Conservation (phyloP, 2,888 invertebrate genomes). For the Saturnia japonica region DNA sequence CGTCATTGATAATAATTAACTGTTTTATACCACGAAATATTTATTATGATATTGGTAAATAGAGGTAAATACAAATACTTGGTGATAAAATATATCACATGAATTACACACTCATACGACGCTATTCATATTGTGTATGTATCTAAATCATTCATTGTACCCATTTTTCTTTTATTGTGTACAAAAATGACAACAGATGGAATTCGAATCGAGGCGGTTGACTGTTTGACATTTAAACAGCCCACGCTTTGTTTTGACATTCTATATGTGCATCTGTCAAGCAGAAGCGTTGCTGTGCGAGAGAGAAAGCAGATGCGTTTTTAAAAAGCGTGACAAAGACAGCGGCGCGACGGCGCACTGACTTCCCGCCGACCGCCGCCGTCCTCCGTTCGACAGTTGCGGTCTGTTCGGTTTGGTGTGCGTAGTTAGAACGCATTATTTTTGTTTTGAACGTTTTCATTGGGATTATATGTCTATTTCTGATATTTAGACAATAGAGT, state of each 20-base stretch:
- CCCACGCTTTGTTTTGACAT: conserved; percentile 80
- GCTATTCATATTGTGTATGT: neutral
- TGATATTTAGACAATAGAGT: conserved; percentile 38
- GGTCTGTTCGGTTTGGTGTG: conserved; percentile 69
- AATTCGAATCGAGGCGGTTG: conserved; percentile 50
- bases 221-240: conserved; percentile 65
- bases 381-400: conserved; percentile 73
- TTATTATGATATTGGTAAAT: neutral
- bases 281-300: conserved; percentile 54
- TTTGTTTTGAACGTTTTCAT: conserved; percentile 47
- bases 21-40: neutral
- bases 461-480: conserved; percentile 32
- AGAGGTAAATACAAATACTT: neutral
- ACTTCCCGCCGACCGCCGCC: conserved; percentile 75
- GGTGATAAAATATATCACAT: neutral
- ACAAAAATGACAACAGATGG: conserved; percentile 50
- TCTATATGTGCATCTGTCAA: conserved; percentile 63
- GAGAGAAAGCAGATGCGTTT: conserved; percentile 45
- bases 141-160: conserved; percentile 28
- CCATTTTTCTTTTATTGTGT: conserved; percentile 35
- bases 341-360: conserved; percentile 71
- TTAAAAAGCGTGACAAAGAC: conserved; percentile 47
- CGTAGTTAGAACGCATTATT: conserved; percentile 57
- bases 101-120: neutral
- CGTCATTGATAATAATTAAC: neutral